A percentile compares a stretch with the other conserved stretches of the same genome.
Evolutionary conservation across 2,888 invertebrate genomes (phyloP).

Genomic region (Ectobius pallidus): DNA sequence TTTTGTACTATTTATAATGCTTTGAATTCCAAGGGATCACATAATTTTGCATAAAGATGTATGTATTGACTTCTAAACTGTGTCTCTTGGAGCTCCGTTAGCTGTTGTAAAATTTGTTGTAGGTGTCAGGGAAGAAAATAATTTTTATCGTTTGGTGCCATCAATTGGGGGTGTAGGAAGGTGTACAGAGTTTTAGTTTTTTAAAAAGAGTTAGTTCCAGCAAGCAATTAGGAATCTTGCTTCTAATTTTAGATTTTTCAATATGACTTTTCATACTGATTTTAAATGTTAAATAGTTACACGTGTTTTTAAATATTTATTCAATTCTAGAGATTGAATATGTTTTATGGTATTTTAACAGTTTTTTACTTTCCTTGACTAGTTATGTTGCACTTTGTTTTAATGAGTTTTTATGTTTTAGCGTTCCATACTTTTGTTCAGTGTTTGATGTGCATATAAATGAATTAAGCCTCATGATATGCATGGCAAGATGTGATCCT

Average conservation of each 20-base stretch:
- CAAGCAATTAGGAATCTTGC: constrained; percentile 42
- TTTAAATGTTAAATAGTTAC: constrained; percentile 40
- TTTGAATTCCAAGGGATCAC: constrained; percentile 45
- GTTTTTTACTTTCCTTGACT: constrained; percentile 41
- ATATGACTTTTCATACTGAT: constrained; percentile 44
- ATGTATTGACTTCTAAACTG: constrained; percentile 40
- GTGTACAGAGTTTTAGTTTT: constrained; percentile 39
- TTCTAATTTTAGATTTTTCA: constrained; percentile 45
- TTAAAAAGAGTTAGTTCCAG: constrained; percentile 38
- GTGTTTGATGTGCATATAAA: constrained; percentile 40
- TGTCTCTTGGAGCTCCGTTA: constrained; percentile 43
- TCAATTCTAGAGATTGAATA: constrained; percentile 37
- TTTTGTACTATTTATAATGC: constrained; percentile 46
- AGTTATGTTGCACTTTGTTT: constrained; percentile 41
- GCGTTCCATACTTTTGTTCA: constrained; percentile 33
- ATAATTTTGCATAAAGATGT: constrained; percentile 42
- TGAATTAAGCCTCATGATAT: constrained; percentile 39
- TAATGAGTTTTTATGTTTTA: constrained; percentile 42
- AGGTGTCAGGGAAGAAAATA: constrained; percentile 39
- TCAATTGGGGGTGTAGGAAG: constrained; percentile 38
- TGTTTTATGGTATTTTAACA: constrained; percentile 41
- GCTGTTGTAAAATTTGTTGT: constrained; percentile 41
- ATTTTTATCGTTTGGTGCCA: constrained; percentile 43
- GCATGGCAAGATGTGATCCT: constrained; percentile 44
- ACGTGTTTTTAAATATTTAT: constrained; percentile 43